Evolutionary conservation across 2,888 invertebrate species (phyloP).

Genomic region (Chirona hameri): DNA sequence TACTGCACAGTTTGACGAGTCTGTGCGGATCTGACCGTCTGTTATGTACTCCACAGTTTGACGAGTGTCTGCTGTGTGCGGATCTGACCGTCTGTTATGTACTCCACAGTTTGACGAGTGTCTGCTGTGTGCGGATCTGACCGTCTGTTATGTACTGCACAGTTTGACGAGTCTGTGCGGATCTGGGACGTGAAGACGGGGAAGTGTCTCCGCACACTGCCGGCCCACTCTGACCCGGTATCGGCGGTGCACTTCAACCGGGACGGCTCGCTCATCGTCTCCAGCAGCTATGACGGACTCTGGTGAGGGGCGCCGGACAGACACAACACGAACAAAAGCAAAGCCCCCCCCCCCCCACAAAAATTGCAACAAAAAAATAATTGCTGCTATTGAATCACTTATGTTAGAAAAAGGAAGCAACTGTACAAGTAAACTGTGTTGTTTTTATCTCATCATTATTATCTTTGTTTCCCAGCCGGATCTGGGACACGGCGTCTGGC

Average conservation of each 20-base stretch:
- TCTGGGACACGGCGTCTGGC: slow-evolving; percentile 99
- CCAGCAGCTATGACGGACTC: slow-evolving; percentile 97
- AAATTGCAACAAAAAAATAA: too few species aligned
- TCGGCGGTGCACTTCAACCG: slow-evolving; percentile 98
- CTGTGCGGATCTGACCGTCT: too few species aligned
- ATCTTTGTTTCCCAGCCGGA: slow-evolving; percentile 63
- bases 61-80: slow-evolving; percentile 76
- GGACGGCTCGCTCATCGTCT: slow-evolving; percentile 97
- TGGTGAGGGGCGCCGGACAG: slow-evolving; percentile 62
- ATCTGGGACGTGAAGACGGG: slow-evolving; percentile 87
- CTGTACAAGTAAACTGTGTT: too few species aligned
- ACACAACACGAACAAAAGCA: too few species aligned
- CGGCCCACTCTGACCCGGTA: slow-evolving; percentile 99
- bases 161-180: slow-evolving; percentile 96
- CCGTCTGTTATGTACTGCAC: slow-evolving; percentile 61
- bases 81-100: slow-evolving; percentile 54
- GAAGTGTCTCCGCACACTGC: slow-evolving; percentile 95
- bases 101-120: slow-evolving; percentile 85
- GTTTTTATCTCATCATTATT: too few species aligned
- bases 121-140: too few species aligned
- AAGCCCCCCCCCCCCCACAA: too few species aligned
- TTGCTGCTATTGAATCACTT: too few species aligned
- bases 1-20: slow-evolving; percentile 79
- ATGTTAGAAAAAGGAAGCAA: too few species aligned
- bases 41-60: slow-evolving; percentile 73